phyloP scores from a whole-genome alignment of 1,140 invertebrate species.

The Littorina saxatilis region DNA sequence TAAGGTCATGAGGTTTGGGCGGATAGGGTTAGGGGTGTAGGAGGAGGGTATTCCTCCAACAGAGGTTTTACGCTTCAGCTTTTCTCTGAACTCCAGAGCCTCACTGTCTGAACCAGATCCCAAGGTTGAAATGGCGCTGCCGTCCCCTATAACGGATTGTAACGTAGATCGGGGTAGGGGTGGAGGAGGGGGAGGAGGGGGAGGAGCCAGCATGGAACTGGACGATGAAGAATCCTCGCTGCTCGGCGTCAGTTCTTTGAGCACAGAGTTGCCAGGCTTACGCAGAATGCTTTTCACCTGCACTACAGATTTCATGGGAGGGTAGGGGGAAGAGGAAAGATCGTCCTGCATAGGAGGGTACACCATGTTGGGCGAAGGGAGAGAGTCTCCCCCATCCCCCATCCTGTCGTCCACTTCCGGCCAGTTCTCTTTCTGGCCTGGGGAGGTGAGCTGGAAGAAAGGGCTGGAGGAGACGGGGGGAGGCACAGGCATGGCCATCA shows the following conservation, averaged over 20 bases:
- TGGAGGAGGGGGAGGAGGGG: conserved; percentile 39
- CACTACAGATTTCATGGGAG: not conserved
- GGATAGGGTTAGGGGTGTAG: conserved; percentile 46
- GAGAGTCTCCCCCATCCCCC: not conserved
- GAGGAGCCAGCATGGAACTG: conserved; percentile 37
- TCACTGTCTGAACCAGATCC: conserved; percentile 42
- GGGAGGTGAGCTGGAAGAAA: conserved; percentile 42
- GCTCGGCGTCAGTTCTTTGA: conserved; percentile 51
- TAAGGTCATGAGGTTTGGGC: conserved; percentile 54
- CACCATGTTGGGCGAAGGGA: conserved; percentile 25
- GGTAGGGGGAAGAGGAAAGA: conserved; percentile 27
- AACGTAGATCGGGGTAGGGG: not conserved
- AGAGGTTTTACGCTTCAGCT: conserved; percentile 63
- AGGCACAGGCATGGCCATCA: conserved; percentile 40
- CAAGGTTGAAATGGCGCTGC: not conserved
- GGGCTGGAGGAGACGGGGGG: conserved; percentile 37
- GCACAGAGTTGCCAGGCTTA: conserved; percentile 42
- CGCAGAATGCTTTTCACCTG: not conserved
- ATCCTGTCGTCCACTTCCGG: conserved; percentile 17
- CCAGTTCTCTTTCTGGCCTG: conserved; percentile 50
- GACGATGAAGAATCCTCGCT: conserved; percentile 29
- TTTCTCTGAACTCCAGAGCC: conserved; percentile 59
- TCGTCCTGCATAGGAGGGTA: conserved; percentile 28
- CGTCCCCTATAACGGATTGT: not conserved
- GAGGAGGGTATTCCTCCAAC: conserved; percentile 34